Evolutionary conservation across 2,888 invertebrate genomes (phyloP).

Genomic region (Chelonus formosanus): DNA sequence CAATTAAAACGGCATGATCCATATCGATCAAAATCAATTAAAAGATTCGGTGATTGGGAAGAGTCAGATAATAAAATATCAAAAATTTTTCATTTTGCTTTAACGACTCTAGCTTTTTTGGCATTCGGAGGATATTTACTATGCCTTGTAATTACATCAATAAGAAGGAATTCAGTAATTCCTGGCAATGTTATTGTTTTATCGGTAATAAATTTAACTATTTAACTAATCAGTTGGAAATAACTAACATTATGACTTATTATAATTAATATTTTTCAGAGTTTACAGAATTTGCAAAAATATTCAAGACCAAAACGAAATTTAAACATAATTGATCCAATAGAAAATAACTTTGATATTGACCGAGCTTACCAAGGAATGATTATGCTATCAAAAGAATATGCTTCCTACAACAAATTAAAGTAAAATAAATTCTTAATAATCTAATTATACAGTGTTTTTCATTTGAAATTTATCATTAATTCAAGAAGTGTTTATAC

Average conservation of each 20-base stretch:
- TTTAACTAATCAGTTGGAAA: too few relatives aligned
- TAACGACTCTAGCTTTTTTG: constrained; percentile 81
- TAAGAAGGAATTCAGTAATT: constrained; percentile 70
- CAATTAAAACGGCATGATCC: constrained; percentile 21
- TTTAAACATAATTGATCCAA: constrained; percentile 44
- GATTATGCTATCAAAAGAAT: constrained; percentile 57
- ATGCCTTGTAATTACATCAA: constrained; percentile 79
- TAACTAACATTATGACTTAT: background rate
- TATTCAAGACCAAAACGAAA: constrained; percentile 54
- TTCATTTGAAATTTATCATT: constrained; percentile 14
- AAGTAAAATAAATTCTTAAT: constrained; percentile 12
- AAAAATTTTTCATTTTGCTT: constrained; percentile 79
- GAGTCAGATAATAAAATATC: constrained; percentile 73
- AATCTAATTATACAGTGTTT: too few relatives aligned
- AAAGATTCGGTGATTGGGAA: constrained; percentile 66
- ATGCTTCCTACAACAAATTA: constrained; percentile 43
- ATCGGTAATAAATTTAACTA: constrained; percentile 48
- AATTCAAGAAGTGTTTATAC: constrained; percentile 9
- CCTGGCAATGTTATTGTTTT: constrained; percentile 56
- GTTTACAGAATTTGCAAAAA: constrained; percentile 48
- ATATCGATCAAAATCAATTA: constrained; percentile 44
- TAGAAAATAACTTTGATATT: constrained; percentile 51
- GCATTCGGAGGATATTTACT: constrained; percentile 86
- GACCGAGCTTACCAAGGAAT: constrained; percentile 58
- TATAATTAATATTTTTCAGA: constrained; percentile 38